Percentiles rank a stretch among this genome's conserved stretches.
phyloP scores from a whole-genome alignment of 1,140 invertebrate genomes.

The Orchestia grillus region DNA sequence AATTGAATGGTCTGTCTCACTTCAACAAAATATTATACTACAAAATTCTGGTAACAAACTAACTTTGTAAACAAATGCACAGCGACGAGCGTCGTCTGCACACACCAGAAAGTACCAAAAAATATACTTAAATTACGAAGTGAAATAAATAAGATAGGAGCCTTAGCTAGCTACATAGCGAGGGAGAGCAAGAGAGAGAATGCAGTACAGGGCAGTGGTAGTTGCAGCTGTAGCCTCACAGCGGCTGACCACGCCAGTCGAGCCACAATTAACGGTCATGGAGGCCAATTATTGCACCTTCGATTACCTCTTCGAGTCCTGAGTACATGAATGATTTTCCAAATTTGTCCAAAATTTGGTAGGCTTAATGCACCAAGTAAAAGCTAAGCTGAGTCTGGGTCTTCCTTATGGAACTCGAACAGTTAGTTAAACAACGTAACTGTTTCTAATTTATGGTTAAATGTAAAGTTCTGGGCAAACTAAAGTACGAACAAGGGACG shows the following conservation, averaged over 20 bases:
- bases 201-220: background rate
- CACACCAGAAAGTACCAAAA: constrained; percentile 51
- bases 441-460: background rate
- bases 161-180: background rate
- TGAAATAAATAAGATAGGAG: background rate
- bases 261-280: too few species aligned
- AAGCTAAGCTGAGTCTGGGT: too few species aligned
- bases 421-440: background rate
- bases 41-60: constrained; percentile 51
- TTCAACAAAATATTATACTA: constrained; percentile 12
- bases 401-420: background rate
- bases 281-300: too few species aligned
- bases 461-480: too few species aligned
- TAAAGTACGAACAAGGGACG: too few species aligned
- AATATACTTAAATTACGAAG: constrained; percentile 28
- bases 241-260: background rate
- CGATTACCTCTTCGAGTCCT: too few species aligned
- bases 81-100: constrained; percentile 30
- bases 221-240: background rate
- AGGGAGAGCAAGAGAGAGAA: background rate
- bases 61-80: constrained; percentile 45
- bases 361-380: too few species aligned
- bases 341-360: too few species aligned
- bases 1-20: constrained; percentile 5
- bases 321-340: too few species aligned